Evolutionary conservation across 2,797 vertebrate genomes (phyloP).

Genomic region (Lithobates pipiens): DNA sequence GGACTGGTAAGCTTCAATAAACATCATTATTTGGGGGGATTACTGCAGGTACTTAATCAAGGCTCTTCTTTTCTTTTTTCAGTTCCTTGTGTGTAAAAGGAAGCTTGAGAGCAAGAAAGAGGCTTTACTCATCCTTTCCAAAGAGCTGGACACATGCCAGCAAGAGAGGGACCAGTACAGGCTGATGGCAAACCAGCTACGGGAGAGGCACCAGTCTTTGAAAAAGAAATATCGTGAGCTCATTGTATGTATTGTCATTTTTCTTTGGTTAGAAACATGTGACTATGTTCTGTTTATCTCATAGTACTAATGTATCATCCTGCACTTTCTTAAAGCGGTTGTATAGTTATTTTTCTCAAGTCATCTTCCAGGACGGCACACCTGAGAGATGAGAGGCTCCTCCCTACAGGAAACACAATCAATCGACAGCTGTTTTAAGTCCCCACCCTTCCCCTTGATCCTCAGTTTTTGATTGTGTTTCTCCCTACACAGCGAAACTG

Average conservation of each 20-base stretch:
- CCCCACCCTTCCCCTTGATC: no score
- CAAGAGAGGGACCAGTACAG: conserved; percentile 97
- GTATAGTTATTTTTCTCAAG: no score
- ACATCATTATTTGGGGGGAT: no score
- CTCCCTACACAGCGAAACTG: no score
- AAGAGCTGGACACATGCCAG: conserved; percentile 95
- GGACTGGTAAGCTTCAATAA: no score
- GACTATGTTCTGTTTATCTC: not conserved
- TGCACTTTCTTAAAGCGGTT: no score
- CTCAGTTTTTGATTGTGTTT: no score
- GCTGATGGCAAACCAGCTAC: conserved; percentile 97
- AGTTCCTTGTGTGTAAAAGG: conserved; percentile 94
- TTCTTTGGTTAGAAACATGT: not conserved
- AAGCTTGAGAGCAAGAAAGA: conserved; percentile 98
- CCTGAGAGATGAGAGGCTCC: no score
- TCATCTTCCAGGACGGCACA: no score
- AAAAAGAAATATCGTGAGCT: conserved; percentile 96
- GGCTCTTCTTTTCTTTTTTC: conserved; percentile 37
- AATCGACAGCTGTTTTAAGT: no score
- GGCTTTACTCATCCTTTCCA: conserved; percentile 93
- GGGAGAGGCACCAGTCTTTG: conserved; percentile 91
- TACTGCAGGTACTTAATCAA: not conserved
- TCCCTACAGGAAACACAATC: no score
- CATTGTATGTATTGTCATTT: conserved; percentile 80
- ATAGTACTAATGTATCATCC: not conserved